phyloP scores from a whole-genome alignment of 2,888 invertebrate genomes.

The Antheraea yamamai region DNA sequence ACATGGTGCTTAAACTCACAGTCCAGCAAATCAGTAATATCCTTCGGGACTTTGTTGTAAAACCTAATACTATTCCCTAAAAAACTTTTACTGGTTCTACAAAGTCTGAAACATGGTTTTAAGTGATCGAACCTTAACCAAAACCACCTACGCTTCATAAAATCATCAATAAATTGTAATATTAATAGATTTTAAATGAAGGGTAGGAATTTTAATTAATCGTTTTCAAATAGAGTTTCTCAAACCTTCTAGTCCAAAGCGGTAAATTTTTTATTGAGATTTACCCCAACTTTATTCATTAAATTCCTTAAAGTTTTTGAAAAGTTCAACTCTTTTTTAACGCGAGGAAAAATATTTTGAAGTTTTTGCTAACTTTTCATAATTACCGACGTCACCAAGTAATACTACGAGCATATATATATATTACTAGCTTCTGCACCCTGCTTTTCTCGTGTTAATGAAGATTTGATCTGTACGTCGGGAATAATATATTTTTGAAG shows the following conservation, averaged over 20 bases:
- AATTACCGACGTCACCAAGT: constrained; percentile 36
- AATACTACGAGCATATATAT: not conserved
- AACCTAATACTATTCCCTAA: too few species aligned
- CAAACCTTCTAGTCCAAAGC: constrained; percentile 54
- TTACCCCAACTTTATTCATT: constrained; percentile 66
- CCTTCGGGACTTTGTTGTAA: too few species aligned
- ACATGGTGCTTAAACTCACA: too few species aligned
- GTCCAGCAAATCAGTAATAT: too few species aligned
- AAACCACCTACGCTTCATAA: not conserved
- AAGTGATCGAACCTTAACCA: too few species aligned
- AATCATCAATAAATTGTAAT: constrained; percentile 18
- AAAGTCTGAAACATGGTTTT: too few species aligned
- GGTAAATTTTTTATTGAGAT: constrained; percentile 66
- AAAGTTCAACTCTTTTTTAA: constrained; percentile 56
- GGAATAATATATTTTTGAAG: too few species aligned
- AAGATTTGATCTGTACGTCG: too few species aligned
- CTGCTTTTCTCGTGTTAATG: too few species aligned
- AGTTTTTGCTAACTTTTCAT: constrained; percentile 43
- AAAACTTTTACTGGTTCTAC: too few species aligned
- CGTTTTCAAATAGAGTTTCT: constrained; percentile 56
- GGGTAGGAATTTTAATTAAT: constrained; percentile 48
- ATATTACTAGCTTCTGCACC: too few species aligned
- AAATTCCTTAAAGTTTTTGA: constrained; percentile 62
- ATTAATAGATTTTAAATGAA: constrained; percentile 35
- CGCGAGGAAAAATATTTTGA: constrained; percentile 47